Evolutionary conservation across 2,113 vertebrate species (phyloP), one percentile per base, ranked within the genome.

Genomic region (Centrocercus urophasianus): DNA sequence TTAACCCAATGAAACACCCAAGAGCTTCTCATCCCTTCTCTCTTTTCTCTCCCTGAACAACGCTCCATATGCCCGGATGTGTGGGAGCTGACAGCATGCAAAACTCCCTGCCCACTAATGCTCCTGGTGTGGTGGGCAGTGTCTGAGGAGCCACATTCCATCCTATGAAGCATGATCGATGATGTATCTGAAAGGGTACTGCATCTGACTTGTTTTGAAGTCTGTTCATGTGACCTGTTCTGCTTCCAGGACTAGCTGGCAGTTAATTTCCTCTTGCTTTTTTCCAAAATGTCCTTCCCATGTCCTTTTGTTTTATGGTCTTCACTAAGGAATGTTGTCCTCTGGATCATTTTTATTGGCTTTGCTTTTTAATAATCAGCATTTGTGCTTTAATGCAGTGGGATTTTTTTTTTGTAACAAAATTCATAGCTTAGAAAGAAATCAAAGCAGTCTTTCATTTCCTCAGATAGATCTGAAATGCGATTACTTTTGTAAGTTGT

Each of bases 261-360:
- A 78, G 45, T 67, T 89, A 5, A 80, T 91, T 95, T 93, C 82
- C 72, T 56, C 27, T 52, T 14, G 16, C 45, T 74, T 64, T 60
- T 50, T 73, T 77, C 40, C 64, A 67, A 67, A 54, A 63, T 28
- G n/a, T 83, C 79, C 40, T 91, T 83, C 42, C 56, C 34, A 54
- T 77, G 60, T 93, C 84, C 22, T 83, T 71, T 47, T 74, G 64
- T 71, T 93, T 95, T 93, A 93, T 88, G 56, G 60, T 64, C 67
- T 93, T 43, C 84, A 9, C 71, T 74, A 86, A 94, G 64, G 82
- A 95, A 93, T 90, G 78, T 76, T 94, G 74, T 92, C 81, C n/a
- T 92, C 66, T 64, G 60, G 78, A 92, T 85, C 21, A 80, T 93
- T 96, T 96, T 93, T 89, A 89, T 78, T 96, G 42, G 89, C 87